Evolutionary conservation across 2,888 invertebrate species (phyloP), one percentile per base, ranked within the genome.

Genomic region (Thysanoteuthis rhombus): DNA sequence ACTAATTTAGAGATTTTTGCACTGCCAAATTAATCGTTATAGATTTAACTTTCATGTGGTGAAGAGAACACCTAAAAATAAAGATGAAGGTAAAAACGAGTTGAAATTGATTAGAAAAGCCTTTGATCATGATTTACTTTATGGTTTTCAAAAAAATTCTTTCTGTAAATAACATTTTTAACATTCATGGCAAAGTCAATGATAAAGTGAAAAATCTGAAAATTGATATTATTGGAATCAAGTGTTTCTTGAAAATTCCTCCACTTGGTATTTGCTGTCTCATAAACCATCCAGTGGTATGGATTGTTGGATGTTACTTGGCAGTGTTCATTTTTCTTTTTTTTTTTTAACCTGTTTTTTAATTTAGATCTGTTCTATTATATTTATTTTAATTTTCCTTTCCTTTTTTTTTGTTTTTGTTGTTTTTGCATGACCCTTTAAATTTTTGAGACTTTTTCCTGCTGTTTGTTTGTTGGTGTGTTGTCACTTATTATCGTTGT

Each of bases 341-440:
- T 75, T 75, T 75, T 75, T 75, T 36, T 75, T 75, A 75, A 75
- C 75, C n/a, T 75, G 75, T 75, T n/a, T 75, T n/a, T n/a, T 36
- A n/a, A 75, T 75, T 75, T 75, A 75, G 75, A 75, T 75, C n/a
- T n/a, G 8, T 58, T 58, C 58, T 32, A 32, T 75, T 75, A 16
- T n/a, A 36, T 75, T 75, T 75, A 75, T 19, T 75, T 75, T 75
- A 1, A n/a, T 75, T 75, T 75, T 36, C 36, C 52, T 25, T 52
- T 52, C 25, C 4, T 4, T 25, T 25, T 6, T 25, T 52, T 52
- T 52, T 52, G 25, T n/a, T 75, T 75, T 75, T 75, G 12, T n/a
- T 75, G n/a, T n/a, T 75, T n/a, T 75, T 75, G 75, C 75, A 75
- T 75, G 75, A 75, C n/a, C 75, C 75, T 75, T 75, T 75, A 75